Percentiles rank a stretch among this genome's conserved stretches.
Evolutionary conservation across 2,888 invertebrate species (phyloP).

Genomic region (Ochropleura plecta): DNA sequence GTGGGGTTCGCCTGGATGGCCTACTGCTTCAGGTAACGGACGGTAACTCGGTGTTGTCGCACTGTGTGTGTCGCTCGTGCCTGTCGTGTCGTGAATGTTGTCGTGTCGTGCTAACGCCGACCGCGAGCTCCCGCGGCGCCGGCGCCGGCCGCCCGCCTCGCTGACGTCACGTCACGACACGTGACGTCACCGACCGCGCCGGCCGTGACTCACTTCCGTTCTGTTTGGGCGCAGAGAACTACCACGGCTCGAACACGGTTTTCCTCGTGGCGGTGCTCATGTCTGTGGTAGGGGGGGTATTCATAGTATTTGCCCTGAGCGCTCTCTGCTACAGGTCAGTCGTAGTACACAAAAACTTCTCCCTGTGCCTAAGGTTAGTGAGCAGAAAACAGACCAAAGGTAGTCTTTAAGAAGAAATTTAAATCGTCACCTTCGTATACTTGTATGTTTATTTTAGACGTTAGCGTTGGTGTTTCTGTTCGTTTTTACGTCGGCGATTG

Average conservation of each 20-base stretch:
- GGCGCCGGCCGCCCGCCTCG: conserved; percentile 80
- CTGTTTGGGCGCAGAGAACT: conserved; percentile 95
- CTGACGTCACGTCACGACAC: conserved; percentile 69
- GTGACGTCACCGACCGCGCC: conserved; percentile 72
- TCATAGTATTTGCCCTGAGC: conserved; percentile 99
- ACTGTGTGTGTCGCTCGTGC: conserved; percentile 86
- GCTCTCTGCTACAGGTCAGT: conserved; percentile 99
- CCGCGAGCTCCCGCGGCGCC: conserved; percentile 77
- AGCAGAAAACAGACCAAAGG: conserved; percentile 95
- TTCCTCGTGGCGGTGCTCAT: conserved; percentile 99
- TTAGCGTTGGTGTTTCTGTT: conserved; percentile 90
- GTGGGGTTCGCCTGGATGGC: conserved; percentile 98
- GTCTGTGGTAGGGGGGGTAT: conserved; percentile 99
- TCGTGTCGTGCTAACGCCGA: conserved; percentile 68
- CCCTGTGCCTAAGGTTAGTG: conserved; percentile 99
- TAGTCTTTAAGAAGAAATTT: conserved; percentile 91
- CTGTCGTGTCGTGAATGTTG: conserved; percentile 78
- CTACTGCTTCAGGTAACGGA: conserved; percentile 97
- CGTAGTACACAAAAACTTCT: conserved; percentile 99
- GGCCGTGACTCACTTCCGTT: conserved; percentile 80
- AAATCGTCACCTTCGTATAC: conserved; percentile 91
- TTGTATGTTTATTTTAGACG: conserved; percentile 90
- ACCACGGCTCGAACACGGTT: conserved; percentile 99
- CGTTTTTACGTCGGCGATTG: conserved; percentile 88
- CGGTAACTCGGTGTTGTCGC: conserved; percentile 89